These are phyloP conservation scores for Apis laboriosa DNA, from an alignment of 1,140 invertebrate genomes.

Conservation along the genomic window DNA sequence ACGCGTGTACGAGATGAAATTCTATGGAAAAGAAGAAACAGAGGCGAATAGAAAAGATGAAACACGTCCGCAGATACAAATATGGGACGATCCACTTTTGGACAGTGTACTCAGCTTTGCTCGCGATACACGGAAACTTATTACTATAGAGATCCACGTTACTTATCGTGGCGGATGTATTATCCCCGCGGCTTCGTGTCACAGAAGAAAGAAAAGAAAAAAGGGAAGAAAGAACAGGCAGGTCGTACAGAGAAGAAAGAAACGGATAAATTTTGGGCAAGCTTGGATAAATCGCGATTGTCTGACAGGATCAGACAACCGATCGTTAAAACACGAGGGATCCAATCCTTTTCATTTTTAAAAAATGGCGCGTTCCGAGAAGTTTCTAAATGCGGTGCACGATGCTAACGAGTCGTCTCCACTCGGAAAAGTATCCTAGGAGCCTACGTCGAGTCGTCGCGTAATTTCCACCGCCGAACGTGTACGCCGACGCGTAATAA, in stretches of 20 bases:
- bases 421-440: background rate
- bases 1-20: slow-evolving; percentile 15
- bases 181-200: slow-evolving; percentile 23
- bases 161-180: slow-evolving; percentile 52
- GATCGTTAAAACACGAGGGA: slow-evolving; percentile 31
- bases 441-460: background rate
- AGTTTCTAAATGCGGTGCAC: slow-evolving; percentile 1
- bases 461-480: slow-evolving; percentile 40
- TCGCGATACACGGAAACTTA: slow-evolving; percentile 33
- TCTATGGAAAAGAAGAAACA: background rate
- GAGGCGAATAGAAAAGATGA: slow-evolving; percentile 15
- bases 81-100: slow-evolving; percentile 15
- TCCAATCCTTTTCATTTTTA: background rate
- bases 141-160: slow-evolving; percentile 42
- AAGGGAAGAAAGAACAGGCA: background rate
- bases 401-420: background rate
- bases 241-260: background rate
- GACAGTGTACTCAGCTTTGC: slow-evolving; percentile 6
- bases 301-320: slow-evolving; percentile 22
- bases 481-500: slow-evolving; percentile 53
- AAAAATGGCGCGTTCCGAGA: background rate
- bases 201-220: background rate
- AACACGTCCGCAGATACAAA: slow-evolving; percentile 6
- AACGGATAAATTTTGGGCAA: slow-evolving; percentile 44
- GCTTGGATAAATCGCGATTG: slow-evolving; percentile 44